Conservation (phyloP, 2,888 invertebrate species). For the Brachylomia viminalis region DNA sequence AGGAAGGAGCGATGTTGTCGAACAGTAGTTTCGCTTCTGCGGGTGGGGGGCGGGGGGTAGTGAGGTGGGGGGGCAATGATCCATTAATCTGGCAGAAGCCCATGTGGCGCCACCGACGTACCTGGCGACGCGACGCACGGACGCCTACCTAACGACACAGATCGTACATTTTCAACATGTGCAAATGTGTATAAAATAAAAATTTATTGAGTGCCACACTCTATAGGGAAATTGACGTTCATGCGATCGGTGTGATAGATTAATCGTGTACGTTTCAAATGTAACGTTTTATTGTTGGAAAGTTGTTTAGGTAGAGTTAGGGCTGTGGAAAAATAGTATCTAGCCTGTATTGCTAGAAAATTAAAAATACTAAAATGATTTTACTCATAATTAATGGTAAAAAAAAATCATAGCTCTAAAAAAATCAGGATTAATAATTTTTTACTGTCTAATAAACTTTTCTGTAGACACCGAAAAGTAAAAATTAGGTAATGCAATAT, state of each 20-base stretch:
- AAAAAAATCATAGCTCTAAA: background rate
- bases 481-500: too few relatives aligned
- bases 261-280: slow-evolving; percentile 4
- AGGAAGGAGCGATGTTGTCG: slow-evolving; percentile 85
- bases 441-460: background rate
- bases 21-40: slow-evolving; percentile 87
- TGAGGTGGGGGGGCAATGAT: slow-evolving; percentile 93
- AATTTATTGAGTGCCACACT: slow-evolving; percentile 65
- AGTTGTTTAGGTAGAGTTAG: background rate
- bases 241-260: slow-evolving; percentile 34
- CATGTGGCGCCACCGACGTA: slow-evolving; percentile 93
- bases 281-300: background rate
- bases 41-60: slow-evolving; percentile 76
- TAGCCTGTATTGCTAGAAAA: too few relatives aligned
- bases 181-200: slow-evolving; percentile 75
- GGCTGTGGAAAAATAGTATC: background rate
- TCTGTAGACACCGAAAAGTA: background rate
- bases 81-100: slow-evolving; percentile 96
- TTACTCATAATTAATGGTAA: too few relatives aligned
- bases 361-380: background rate
- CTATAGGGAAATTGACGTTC: slow-evolving; percentile 53
- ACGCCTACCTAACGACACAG: slow-evolving; percentile 89
- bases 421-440: background rate
- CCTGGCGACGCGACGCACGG: slow-evolving; percentile 89
- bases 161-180: slow-evolving; percentile 84